Conservation (phyloP, 2,888 invertebrate genomes). For the Sacculina carcini region DNA sequence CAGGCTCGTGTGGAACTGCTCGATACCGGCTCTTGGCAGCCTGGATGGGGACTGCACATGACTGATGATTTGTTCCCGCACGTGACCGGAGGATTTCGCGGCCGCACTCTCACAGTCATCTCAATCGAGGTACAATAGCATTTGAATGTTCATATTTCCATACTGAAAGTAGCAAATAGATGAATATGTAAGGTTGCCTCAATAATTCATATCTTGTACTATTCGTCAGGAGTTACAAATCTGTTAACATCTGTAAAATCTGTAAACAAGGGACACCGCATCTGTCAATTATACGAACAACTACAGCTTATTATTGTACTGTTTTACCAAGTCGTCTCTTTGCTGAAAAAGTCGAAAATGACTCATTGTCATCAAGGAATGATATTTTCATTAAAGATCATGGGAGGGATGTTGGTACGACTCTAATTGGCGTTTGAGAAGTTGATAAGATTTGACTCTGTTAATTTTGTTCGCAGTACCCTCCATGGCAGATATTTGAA, state of each 20-base stretch:
- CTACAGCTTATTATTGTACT: no score
- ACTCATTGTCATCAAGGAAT: no score
- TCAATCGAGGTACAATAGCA: slow-evolving; percentile 42
- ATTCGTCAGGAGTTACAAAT: no score
- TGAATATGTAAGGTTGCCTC: no score
- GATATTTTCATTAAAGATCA: no score
- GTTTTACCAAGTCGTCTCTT: no score
- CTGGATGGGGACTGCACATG: slow-evolving; percentile 36
- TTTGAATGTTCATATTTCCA: background rate
- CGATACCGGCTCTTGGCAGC: slow-evolving; percentile 45
- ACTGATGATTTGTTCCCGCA: slow-evolving; percentile 51
- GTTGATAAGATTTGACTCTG: background rate
- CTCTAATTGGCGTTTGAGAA: background rate
- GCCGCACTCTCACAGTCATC: slow-evolving; percentile 39
- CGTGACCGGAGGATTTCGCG: slow-evolving; percentile 45
- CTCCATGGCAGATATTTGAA: slow-evolving; percentile 56
- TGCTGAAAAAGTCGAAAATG: no score
- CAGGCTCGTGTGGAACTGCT: slow-evolving; percentile 18
- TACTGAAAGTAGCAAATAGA: no score
- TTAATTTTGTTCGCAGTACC: slow-evolving; percentile 34
- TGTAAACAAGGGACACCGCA: no score
- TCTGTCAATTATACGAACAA: no score
- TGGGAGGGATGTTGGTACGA: background rate
- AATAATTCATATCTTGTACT: no score
- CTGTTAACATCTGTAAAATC: no score